Conservation (phyloP, 2,797 vertebrate species). For the Mormyrops attenuatus region DNA sequence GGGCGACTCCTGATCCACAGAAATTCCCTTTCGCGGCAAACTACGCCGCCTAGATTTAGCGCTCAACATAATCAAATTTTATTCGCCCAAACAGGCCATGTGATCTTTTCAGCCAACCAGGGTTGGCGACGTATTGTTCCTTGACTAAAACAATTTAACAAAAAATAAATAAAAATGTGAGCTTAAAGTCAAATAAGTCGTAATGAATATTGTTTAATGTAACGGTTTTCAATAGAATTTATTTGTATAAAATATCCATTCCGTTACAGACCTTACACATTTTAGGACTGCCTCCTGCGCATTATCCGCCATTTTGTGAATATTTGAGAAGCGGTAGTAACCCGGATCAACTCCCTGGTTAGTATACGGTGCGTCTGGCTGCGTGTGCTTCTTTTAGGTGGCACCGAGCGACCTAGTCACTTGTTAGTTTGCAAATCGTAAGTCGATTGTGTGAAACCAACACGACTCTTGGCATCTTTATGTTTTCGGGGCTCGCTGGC, state of each 20-base stretch:
- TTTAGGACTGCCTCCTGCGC: neutral
- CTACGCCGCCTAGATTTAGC: neutral
- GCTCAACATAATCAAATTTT: neutral
- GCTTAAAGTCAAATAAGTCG: neutral
- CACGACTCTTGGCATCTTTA: neutral
- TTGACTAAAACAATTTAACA: neutral
- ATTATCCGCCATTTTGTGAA: conserved; percentile 24
- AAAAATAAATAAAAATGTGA: neutral
- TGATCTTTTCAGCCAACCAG: conserved; percentile 12
- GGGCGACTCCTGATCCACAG: neutral
- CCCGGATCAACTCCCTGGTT: neutral
- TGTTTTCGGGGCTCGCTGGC: neutral
- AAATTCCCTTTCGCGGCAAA: neutral
- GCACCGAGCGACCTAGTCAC: neutral
- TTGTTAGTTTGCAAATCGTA: neutral
- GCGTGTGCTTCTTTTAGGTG: neutral
- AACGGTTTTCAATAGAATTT: no score
- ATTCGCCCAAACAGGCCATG: neutral
- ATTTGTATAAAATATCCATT: neutral
- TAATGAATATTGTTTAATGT: neutral
- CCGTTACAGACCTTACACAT: neutral
- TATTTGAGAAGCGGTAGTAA: neutral
- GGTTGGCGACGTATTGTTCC: neutral
- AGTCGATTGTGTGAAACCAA: neutral
- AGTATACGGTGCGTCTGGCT: neutral